Evolutionary conservation across 2,797 vertebrate genomes (phyloP), one percentile per base, ranked within the genome.

Genomic region (Ambastaia sidthimunki): DNA sequence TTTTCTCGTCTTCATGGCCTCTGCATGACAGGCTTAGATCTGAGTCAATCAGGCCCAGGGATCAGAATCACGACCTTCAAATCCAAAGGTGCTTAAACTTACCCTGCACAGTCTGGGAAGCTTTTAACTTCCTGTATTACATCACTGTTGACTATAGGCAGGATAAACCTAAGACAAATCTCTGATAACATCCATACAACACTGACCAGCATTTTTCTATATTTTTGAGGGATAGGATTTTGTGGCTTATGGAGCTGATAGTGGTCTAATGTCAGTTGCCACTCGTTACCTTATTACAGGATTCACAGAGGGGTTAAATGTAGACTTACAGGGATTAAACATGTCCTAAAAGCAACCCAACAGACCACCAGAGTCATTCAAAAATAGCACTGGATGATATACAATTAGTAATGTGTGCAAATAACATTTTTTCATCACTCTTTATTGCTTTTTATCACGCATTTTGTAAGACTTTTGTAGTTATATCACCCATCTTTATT

Each of bases 1-100:
- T 1, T 72, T 62, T 72, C 31, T 54, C 2, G 57, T 12, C 59
- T 68, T 62, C 41, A 18, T 66, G 69, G 18, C 65, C 5, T 41
- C 9, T 13, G 60, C 47, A 72, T 65, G 50, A 25, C 50, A n/a
- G 77, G 67, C 76, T 76, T 76, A 77, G 28, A 65, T 78, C 76
- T 77, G 76, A 86, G 66, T 81, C 77, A 66, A 74, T 78, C 63
- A 59, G 48, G 63, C 62, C 68, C 71, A 62, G 62, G 66, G 80
- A 83, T 81, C 80, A 84, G 74, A 83, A 84, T 34, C 41, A 48
- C 66, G 76, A 82, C 82, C 82, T 77, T 86, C 66, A 77, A 80
- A 80, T 76, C 78, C 71, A 71, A 75, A 74, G 18, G 59, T 69
- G 74, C 70, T 83, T 70, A 83, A 80, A 54, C 60, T 48, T 73